Percentiles rank a stretch among this genome's conserved stretches.
These are phyloP conservation scores for Dipodomys ordii DNA, from an alignment of 2,113 vertebrate genomes.

Conservation along the genomic window DNA sequence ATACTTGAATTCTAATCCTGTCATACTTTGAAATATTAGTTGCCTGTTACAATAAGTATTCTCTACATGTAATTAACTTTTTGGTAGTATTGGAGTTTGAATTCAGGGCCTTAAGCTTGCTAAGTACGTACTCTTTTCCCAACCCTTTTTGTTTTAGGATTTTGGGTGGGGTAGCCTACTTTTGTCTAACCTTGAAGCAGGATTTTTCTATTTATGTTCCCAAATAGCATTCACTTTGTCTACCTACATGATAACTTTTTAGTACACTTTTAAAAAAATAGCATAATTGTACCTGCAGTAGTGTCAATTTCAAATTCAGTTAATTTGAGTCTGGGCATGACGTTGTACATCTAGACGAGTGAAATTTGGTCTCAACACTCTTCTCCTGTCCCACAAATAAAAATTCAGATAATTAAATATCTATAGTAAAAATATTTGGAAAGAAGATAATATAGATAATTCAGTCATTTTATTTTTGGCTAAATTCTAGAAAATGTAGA, in stretches of 20 bases:
- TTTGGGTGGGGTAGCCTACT: no score
- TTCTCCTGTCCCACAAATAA: not conserved
- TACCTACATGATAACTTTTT: not conserved
- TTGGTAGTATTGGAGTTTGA: no score
- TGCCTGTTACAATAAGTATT: not conserved
- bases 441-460: not conserved
- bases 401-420: not conserved
- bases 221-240: no score
- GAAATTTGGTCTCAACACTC: not conserved
- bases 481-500: not conserved
- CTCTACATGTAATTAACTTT: not conserved
- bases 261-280: not conserved
- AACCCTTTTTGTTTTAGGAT: no score
- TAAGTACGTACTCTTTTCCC: no score
- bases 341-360: no score
- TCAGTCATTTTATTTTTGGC: not conserved
- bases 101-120: no score
- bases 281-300: not conserved
- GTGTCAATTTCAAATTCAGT: slow-evolving; percentile 32
- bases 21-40: not conserved
- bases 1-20: not conserved
- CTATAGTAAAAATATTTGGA: not conserved
- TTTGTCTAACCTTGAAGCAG: no score
- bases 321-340: not conserved
- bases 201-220: no score